These are phyloP conservation scores for Alexandromys fortis DNA, from an alignment of 2,113 vertebrate genomes.

Conservation along the genomic window DNA sequence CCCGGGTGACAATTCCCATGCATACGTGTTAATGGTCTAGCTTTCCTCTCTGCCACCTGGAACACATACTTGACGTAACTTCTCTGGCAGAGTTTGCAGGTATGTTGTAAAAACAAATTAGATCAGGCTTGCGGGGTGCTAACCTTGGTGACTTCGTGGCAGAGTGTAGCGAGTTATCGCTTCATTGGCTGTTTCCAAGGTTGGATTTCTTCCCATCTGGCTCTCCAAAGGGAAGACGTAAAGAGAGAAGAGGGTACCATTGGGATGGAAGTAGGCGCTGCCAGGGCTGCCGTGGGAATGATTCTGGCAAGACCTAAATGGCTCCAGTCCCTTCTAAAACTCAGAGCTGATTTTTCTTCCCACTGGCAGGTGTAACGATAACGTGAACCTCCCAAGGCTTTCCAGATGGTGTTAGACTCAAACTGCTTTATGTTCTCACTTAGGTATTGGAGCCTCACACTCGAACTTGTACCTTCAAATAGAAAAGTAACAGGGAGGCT, in stretches of 20 bases:
- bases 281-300: not conserved
- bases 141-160: not conserved
- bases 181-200: not conserved
- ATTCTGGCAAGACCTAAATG: conserved; percentile 59
- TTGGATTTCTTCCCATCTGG: not conserved
- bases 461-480: conserved; percentile 46
- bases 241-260: not conserved
- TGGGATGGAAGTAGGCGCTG: not conserved
- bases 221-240: conserved; percentile 11
- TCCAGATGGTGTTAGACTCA: conserved; percentile 74
- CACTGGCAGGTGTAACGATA: conserved; percentile 65
- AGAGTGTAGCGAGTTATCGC: not conserved
- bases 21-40: not conserved
- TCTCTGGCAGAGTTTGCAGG: not conserved
- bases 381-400: conserved; percentile 63
- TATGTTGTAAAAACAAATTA: conserved; percentile 24
- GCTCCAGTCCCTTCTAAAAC: conserved; percentile 40
- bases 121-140: not conserved
- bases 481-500: conserved; percentile 51
- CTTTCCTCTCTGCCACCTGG: conserved; percentile 46
- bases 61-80: not conserved
- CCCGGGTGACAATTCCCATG: not conserved
- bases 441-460: conserved; percentile 45
- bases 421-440: conserved; percentile 59
- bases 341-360: conserved; percentile 62